A percentile compares a stretch with the other conserved stretches of the same genome.
These are phyloP conservation scores for Scaptomyza parva DNA, from an alignment of 2,888 invertebrate species.

Conservation along the genomic window DNA sequence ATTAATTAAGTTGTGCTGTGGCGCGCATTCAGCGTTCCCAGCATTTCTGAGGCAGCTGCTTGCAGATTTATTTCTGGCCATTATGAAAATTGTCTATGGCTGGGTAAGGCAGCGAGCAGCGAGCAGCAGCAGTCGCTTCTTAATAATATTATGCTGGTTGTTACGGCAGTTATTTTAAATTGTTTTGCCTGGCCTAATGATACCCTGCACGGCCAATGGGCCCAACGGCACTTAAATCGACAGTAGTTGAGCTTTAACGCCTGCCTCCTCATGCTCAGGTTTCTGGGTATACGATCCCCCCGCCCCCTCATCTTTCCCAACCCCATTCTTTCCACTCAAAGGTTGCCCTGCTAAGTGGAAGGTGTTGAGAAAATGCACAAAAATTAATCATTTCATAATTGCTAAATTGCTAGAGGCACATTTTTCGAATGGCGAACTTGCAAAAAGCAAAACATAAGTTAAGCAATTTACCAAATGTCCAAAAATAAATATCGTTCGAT, in stretches of 20 bases:
- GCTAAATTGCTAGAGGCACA: slow-evolving; percentile 73
- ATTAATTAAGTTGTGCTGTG: slow-evolving; percentile 76
- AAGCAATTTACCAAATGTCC: slow-evolving; percentile 9
- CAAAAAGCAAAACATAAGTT: slow-evolving; percentile 12
- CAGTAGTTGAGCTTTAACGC: slow-evolving; percentile 75
- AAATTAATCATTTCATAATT: slow-evolving; percentile 83
- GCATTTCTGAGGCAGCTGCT: slow-evolving; percentile 11
- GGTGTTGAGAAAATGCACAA: slow-evolving; percentile 79
- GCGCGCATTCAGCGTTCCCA: slow-evolving; percentile 45
- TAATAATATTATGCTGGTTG: slow-evolving; percentile 78
- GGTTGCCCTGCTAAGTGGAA: slow-evolving; percentile 65
- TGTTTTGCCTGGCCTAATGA: slow-evolving; percentile 78
- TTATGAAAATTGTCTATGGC: slow-evolving; percentile 76
- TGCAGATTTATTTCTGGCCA: slow-evolving; percentile 78
- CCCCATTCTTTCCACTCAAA: too few relatives aligned
- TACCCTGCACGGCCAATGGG: slow-evolving; percentile 61
- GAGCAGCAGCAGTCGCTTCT: slow-evolving; percentile 38
- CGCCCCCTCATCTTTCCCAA: background rate
- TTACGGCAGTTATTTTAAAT: slow-evolving; percentile 78
- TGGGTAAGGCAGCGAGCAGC: slow-evolving; percentile 19
- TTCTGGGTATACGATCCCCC: slow-evolving; percentile 2
- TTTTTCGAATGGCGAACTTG: slow-evolving; percentile 7
- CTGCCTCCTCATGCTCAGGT: slow-evolving; percentile 44
- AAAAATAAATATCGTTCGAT: slow-evolving; percentile 16
- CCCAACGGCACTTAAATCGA: slow-evolving; percentile 77